Evolutionary conservation across 2,113 vertebrate species (phyloP).

Genomic region (Sander lucioperca): DNA sequence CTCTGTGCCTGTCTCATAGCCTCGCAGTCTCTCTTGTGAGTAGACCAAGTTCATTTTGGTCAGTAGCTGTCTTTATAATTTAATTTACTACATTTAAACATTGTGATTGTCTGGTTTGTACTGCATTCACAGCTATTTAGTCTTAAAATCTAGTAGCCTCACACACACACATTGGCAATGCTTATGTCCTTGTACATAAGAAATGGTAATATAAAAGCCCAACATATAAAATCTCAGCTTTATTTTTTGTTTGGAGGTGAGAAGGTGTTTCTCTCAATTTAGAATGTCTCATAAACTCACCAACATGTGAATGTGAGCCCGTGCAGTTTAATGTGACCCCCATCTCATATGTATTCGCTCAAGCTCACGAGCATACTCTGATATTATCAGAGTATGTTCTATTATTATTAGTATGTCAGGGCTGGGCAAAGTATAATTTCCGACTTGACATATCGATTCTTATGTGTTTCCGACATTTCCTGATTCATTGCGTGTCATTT

Average conservation of each 20-base stretch:
- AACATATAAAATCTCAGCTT: background rate
- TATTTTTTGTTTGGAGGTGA: background rate
- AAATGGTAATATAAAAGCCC: background rate
- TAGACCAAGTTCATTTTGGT: background rate
- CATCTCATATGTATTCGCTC: slow-evolving; percentile 15
- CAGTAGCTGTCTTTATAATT: background rate
- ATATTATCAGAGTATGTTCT: too few relatives aligned
- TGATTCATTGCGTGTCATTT: slow-evolving; percentile 51
- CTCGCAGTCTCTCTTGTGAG: background rate
- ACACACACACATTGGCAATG: background rate
- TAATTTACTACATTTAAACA: background rate
- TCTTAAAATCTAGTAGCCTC: background rate
- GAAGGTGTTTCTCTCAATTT: background rate
- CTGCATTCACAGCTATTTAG: background rate
- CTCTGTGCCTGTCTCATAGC: background rate
- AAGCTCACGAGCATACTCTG: background rate
- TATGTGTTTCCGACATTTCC: slow-evolving; percentile 41
- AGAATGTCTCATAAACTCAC: background rate
- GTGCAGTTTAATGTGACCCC: background rate
- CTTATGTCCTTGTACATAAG: background rate
- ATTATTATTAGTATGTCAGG: too few relatives aligned
- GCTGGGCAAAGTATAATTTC: slow-evolving; percentile 30
- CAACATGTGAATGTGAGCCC: background rate
- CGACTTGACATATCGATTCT: slow-evolving; percentile 36
- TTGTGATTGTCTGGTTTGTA: background rate